phyloP scores from a whole-genome alignment of 2,797 vertebrate genomes.

The Anolis apletophallus region DNA sequence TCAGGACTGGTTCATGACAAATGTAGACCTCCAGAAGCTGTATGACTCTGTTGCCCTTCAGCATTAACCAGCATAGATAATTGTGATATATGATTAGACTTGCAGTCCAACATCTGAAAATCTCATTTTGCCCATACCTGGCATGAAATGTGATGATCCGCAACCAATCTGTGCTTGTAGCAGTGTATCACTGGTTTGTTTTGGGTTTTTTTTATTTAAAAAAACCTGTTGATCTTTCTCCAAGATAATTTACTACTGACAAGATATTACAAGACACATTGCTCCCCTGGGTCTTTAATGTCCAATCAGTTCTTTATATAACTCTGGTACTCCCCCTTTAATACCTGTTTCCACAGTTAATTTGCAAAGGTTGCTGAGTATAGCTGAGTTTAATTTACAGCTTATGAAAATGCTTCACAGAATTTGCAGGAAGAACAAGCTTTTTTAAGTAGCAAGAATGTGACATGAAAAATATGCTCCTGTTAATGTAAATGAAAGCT shows the following conservation, averaged over 20 bases:
- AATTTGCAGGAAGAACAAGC: constrained; percentile 33
- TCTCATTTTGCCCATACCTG: not conserved
- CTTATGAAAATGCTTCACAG: constrained; percentile 31
- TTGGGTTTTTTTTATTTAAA: too few species aligned
- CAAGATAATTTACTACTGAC: not conserved
- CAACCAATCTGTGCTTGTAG: not conserved
- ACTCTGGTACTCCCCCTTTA: not conserved
- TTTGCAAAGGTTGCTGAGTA: not conserved
- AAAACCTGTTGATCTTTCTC: too few species aligned
- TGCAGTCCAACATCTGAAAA: too few species aligned
- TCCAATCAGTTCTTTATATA: constrained; percentile 14
- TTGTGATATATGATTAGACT: too few species aligned
- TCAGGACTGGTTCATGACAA: too few species aligned
- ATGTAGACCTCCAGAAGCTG: too few species aligned
- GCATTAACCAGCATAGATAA: too few species aligned
- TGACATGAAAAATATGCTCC: constrained; percentile 25
- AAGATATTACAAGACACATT: not conserved
- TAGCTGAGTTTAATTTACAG: constrained; percentile 16
- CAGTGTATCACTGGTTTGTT: not conserved
- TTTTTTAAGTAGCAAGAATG: not conserved
- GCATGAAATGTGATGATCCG: not conserved
- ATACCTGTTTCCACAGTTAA: constrained; percentile 23
- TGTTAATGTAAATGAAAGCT: constrained; percentile 37
- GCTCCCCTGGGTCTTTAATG: constrained; percentile 4
- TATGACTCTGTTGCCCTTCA: too few species aligned